A percentile compares a stretch with the other conserved stretches of the same genome.
phyloP scores from a whole-genome alignment of 2,113 vertebrate species.

The Pedetes capensis region DNA sequence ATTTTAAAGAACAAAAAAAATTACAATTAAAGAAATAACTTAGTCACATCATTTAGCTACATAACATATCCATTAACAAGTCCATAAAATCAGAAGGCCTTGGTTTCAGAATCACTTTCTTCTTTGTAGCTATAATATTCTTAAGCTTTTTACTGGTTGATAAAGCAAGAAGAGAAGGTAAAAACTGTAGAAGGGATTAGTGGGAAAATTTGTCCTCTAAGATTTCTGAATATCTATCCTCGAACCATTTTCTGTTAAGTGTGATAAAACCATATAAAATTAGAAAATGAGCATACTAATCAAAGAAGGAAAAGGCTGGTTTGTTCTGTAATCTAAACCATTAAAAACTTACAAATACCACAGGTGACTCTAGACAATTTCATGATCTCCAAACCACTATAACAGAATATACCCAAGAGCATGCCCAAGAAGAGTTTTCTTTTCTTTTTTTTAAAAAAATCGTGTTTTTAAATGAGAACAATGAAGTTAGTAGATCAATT shows the following conservation, averaged over 20 bases:
- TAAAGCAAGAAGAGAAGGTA: neutral
- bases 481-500: neutral
- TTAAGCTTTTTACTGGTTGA: neutral
- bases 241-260: conserved; percentile 14
- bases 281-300: neutral
- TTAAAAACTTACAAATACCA: neutral
- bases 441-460: neutral
- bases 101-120: conserved; percentile 31
- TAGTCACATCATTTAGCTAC: neutral
- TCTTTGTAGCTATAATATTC: neutral
- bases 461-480: conserved; percentile 35
- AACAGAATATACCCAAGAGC: neutral
- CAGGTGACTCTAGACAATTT: neutral
- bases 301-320: neutral
- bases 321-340: conserved; percentile 26
- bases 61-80: neutral
- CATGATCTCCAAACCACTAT: neutral
- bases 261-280: conserved; percentile 6
- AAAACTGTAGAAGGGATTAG: neutral
- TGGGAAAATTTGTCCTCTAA: neutral
- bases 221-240: neutral
- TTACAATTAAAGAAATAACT: conserved; percentile 9
- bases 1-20: conserved; percentile 50
- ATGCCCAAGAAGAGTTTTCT: neutral
- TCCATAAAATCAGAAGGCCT: neutral